Evolutionary conservation across 37 sponge, comb jelly and placozoan genomes (phyloP).

Genomic region (Ianthella basta): DNA sequence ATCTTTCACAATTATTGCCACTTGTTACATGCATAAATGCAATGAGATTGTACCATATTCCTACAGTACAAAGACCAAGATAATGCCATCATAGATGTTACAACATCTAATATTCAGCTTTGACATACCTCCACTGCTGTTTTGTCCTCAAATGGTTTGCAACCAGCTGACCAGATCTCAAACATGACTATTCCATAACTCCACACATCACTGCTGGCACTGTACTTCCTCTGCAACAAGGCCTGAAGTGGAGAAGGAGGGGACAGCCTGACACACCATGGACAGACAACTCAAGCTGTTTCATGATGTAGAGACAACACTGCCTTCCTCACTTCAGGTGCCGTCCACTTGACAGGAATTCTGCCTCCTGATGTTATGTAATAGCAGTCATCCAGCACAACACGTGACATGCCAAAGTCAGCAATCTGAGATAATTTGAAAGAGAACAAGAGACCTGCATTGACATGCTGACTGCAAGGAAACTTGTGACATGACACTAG

Average conservation of each 20-base stretch:
- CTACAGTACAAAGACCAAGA: too few relatives aligned
- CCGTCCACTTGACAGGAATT: slow-evolving; percentile 13
- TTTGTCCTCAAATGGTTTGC: not conserved
- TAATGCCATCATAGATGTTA: too few relatives aligned
- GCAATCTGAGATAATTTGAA: not conserved
- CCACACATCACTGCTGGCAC: slow-evolving; percentile 21
- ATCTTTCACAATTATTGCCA: too few relatives aligned
- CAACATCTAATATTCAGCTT: too few relatives aligned
- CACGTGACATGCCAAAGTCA: slow-evolving; percentile 14
- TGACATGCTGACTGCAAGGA: too few relatives aligned
- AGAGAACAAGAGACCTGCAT: too few relatives aligned
- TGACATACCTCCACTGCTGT: not conserved
- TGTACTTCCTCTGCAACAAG: slow-evolving; percentile 14
- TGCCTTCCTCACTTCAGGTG: not conserved
- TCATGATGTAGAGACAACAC: too few relatives aligned
- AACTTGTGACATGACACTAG: too few relatives aligned
- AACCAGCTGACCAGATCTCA: slow-evolving; percentile 14
- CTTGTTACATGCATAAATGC: too few relatives aligned
- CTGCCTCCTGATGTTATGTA: slow-evolving; percentile 1
- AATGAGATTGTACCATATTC: too few relatives aligned
- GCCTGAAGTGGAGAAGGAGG: not conserved
- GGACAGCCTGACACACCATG: too few relatives aligned
- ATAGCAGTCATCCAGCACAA: not conserved
- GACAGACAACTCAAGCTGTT: too few relatives aligned
- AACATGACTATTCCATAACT: slow-evolving; percentile 11